Conservation (phyloP, 2,113 vertebrate species). For the Notothenia coriiceps region DNA sequence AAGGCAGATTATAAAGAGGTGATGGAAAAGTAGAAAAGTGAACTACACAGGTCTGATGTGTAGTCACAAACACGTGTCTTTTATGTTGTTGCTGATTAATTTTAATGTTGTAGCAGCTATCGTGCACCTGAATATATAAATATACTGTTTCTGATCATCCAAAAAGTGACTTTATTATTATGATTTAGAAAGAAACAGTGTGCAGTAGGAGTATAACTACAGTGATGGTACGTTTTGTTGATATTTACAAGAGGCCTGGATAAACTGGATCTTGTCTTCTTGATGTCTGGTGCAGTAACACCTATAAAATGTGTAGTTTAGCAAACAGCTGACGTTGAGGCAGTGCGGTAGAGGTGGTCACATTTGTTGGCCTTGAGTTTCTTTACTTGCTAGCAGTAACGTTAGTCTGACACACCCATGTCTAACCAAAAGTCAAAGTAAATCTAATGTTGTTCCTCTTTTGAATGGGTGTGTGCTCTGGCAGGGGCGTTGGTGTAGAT, state of each 20-base stretch:
- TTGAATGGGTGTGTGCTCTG: not conserved
- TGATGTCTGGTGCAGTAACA: not conserved
- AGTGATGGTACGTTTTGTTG: not conserved
- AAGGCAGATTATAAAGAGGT: slow-evolving; percentile 6
- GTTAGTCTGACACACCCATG: not conserved
- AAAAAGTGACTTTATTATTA: slow-evolving; percentile 10
- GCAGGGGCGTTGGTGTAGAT: not conserved
- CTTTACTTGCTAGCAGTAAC: not conserved
- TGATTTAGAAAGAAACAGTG: not conserved
- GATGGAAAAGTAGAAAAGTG: not conserved
- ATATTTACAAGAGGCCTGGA: not conserved
- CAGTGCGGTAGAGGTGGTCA: not conserved
- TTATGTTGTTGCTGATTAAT: slow-evolving; percentile 24
- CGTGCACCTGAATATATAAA: slow-evolving; percentile 14
- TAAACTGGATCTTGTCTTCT: not conserved
- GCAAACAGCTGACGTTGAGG: slow-evolving; percentile 12
- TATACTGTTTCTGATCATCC: not conserved
- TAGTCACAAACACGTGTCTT: slow-evolving; percentile 2
- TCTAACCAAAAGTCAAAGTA: not conserved
- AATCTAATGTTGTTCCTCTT: not conserved
- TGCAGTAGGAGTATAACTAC: not conserved
- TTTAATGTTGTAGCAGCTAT: slow-evolving; percentile 33
- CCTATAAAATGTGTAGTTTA: slow-evolving; percentile 13
- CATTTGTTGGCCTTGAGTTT: not conserved
- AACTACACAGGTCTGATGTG: slow-evolving; percentile 1